Conservation (phyloP, 64 coral and sea anemone species). For the Orbicella faveolata region DNA sequence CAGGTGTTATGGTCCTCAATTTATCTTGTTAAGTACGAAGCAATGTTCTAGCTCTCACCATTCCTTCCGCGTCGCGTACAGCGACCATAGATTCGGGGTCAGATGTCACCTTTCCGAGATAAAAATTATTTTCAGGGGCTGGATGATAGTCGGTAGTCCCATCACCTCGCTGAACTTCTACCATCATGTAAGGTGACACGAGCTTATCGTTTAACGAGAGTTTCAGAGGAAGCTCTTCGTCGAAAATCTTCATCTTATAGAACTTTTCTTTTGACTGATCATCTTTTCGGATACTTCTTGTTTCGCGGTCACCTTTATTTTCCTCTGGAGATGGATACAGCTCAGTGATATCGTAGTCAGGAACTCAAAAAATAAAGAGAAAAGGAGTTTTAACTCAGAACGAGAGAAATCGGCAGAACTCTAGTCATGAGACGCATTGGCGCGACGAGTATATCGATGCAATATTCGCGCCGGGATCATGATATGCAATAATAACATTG, state of each 20-base stretch:
- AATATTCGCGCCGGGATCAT: no score
- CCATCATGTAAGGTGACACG: slow-evolving; percentile 10
- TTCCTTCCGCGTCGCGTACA: neutral
- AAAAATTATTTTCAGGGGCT: slow-evolving; percentile 10
- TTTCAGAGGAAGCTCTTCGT: neutral
- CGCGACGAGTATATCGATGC: no score
- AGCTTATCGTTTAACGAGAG: neutral
- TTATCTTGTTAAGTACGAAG: neutral
- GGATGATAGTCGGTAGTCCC: neutral
- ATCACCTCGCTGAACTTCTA: slow-evolving; percentile 15
- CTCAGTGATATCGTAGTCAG: slow-evolving; percentile 17
- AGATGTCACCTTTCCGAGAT: slow-evolving; percentile 10
- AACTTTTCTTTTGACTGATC: neutral
- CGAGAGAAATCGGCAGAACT: no score
- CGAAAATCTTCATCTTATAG: slow-evolving; percentile 15
- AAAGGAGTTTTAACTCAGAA: neutral
- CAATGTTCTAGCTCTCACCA: slow-evolving; percentile 7
- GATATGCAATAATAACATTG: no score
- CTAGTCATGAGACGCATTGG: no score
- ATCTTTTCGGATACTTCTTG: neutral
- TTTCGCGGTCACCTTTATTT: neutral
- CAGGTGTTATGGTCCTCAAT: no score
- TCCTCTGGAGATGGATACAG: neutral
- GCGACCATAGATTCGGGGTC: slow-evolving; percentile 24
- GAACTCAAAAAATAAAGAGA: neutral